phyloP scores from a whole-genome alignment of 2,888 invertebrate genomes.

The Apodemia zela region DNA sequence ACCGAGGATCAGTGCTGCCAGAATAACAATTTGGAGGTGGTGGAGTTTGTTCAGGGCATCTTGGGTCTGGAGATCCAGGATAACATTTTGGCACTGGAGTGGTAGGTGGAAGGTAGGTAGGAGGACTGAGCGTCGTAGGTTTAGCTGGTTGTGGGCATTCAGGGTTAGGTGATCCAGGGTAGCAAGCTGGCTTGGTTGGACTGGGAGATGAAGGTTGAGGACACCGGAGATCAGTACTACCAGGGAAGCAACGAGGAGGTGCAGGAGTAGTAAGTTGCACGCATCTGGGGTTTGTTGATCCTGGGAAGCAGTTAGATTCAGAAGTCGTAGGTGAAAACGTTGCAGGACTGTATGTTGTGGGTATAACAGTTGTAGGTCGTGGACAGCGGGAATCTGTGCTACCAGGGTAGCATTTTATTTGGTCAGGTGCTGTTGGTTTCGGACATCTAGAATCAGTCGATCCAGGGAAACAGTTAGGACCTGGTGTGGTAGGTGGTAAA shows the following conservation, averaged over 20 bases:
- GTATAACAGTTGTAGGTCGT: slow-evolving; percentile 39
- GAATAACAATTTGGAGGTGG: slow-evolving; percentile 9
- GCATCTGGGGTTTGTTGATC: slow-evolving; percentile 35
- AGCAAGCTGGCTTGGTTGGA: slow-evolving; percentile 30
- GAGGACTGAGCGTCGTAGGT: neutral
- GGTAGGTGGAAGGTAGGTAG: slow-evolving; percentile 24
- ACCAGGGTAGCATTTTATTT: slow-evolving; percentile 43
- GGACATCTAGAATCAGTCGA: slow-evolving; percentile 39
- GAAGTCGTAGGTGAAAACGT: slow-evolving; percentile 42
- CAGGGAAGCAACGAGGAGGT: slow-evolving; percentile 40
- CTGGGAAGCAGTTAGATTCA: slow-evolving; percentile 37
- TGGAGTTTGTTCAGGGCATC: slow-evolving; percentile 4
- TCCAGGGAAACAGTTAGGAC: slow-evolving; percentile 41
- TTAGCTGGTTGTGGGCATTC: slow-evolving; percentile 34
- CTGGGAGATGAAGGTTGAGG: slow-evolving; percentile 34
- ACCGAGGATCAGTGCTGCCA: slow-evolving; percentile 27
- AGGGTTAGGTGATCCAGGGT: slow-evolving; percentile 36
- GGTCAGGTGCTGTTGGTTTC: slow-evolving; percentile 36
- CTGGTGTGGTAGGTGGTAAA: slow-evolving; percentile 34
- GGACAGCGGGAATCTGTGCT: slow-evolving; percentile 54
- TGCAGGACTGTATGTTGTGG: slow-evolving; percentile 43
- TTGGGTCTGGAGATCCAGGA: slow-evolving; percentile 33
- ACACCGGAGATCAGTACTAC: slow-evolving; percentile 55
- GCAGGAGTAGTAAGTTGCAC: slow-evolving; percentile 34
- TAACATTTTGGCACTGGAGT: slow-evolving; percentile 34